Evolutionary conservation across 1,140 invertebrate species (phyloP).

Genomic region (Sinella curviseta): DNA sequence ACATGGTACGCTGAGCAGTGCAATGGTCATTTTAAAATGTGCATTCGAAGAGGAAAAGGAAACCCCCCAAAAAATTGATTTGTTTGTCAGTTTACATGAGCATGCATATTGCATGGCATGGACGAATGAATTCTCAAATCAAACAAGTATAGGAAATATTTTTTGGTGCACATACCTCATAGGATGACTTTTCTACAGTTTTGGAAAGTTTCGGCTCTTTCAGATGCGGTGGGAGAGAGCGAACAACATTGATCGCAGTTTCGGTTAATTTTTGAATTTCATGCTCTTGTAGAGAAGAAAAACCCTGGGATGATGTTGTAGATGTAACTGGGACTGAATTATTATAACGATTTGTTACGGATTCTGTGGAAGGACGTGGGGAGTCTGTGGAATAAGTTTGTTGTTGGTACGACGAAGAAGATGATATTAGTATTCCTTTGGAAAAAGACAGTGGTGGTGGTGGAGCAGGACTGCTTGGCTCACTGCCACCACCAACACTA

Average conservation of each 20-base stretch:
- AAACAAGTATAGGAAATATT: too few relatives aligned
- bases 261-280: slow-evolving; percentile 81
- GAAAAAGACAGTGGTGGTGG: not conserved
- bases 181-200: slow-evolving; percentile 87
- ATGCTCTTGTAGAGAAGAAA: slow-evolving; percentile 74
- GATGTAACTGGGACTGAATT: slow-evolving; percentile 42
- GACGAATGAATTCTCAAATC: not conserved
- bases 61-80: not conserved
- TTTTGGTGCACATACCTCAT: too few relatives aligned
- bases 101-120: not conserved
- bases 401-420: not conserved
- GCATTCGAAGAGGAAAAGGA: not conserved
- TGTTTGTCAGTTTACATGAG: slow-evolving; percentile 23
- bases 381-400: not conserved
- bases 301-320: slow-evolving; percentile 31
- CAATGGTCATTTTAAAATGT: not conserved
- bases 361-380: slow-evolving; percentile 19
- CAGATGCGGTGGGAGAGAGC: slow-evolving; percentile 80
- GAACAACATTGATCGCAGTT: slow-evolving; percentile 77
- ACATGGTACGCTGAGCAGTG: slow-evolving; percentile 1
- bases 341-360: slow-evolving; percentile 11
- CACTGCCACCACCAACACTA: not conserved
- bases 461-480: slow-evolving; percentile 14
- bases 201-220: slow-evolving; percentile 86
- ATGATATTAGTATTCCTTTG: not conserved